A percentile compares a stretch with the other conserved stretches of the same genome.
These are phyloP conservation scores for Drosophila nebulosa DNA, from an alignment of 1,140 invertebrate species.

Conservation along the genomic window DNA sequence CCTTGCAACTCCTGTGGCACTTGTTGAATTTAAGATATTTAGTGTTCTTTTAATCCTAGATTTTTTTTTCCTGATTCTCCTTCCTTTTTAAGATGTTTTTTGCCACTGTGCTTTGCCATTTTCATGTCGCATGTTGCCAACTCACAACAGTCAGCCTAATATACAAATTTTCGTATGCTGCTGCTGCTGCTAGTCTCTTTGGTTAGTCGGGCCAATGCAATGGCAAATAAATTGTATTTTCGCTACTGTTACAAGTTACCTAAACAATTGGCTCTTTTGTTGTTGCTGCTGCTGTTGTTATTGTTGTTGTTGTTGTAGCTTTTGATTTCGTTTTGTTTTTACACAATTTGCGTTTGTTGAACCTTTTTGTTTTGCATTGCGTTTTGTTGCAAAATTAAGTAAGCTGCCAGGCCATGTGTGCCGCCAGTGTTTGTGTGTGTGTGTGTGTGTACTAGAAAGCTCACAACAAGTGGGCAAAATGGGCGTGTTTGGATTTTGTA, in stretches of 20 bases:
- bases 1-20: too few species aligned
- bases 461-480: slow-evolving; percentile 39
- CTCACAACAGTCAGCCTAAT: slow-evolving; percentile 1
- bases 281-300: too few species aligned
- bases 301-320: slow-evolving; percentile 32
- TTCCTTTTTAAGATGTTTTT: not conserved
- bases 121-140: slow-evolving; percentile 29
- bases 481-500: slow-evolving; percentile 45
- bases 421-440: slow-evolving; percentile 40
- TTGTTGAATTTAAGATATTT: too few species aligned
- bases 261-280: slow-evolving; percentile 52
- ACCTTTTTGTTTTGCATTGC: slow-evolving; percentile 35
- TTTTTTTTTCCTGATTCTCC: too few species aligned
- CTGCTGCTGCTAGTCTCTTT: too few species aligned
- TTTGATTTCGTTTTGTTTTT: slow-evolving; percentile 37
- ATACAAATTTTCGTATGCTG: not conserved
- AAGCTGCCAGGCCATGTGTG: slow-evolving; percentile 22
- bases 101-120: not conserved
- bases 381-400: slow-evolving; percentile 40
- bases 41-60: too few species aligned
- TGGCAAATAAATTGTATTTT: slow-evolving; percentile 71
- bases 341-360: slow-evolving; percentile 77
- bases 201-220: slow-evolving; percentile 41
- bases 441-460: slow-evolving; percentile 66
- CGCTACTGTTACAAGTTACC: slow-evolving; percentile 71